A percentile compares a stretch with the other conserved stretches of the same genome.
Evolutionary conservation across 2,797 vertebrate genomes (phyloP).

Genomic region (Siniperca scherzeri): DNA sequence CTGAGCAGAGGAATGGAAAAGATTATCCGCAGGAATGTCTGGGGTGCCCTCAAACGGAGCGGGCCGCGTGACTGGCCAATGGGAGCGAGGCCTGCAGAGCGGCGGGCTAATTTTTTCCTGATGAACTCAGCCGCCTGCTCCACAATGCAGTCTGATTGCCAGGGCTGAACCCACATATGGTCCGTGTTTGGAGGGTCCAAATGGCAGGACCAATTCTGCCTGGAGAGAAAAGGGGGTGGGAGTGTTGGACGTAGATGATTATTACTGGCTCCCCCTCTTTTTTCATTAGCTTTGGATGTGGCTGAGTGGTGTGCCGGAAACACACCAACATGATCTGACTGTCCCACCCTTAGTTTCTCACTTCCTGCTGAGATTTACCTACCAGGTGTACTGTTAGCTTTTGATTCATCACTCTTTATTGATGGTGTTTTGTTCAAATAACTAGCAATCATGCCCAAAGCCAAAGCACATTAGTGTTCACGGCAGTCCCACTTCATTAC

Average conservation of each 20-base stretch:
- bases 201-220: conserved; percentile 84
- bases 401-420: conserved; percentile 64
- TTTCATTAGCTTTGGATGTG: conserved; percentile 56
- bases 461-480: conserved; percentile 66
- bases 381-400: conserved; percentile 61
- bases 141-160: conserved; percentile 88
- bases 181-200: conserved; percentile 85
- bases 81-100: conserved; percentile 80
- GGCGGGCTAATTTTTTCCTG: conserved; percentile 90
- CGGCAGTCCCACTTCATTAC: conserved; percentile 68
- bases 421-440: conserved; percentile 58
- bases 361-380: conserved; percentile 25
- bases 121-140: conserved; percentile 89
- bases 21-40: conserved; percentile 92
- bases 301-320: conserved; percentile 41
- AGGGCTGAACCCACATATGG: conserved; percentile 87
- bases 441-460: conserved; percentile 57
- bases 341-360: not conserved
- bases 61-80: conserved; percentile 85
- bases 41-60: conserved; percentile 90
- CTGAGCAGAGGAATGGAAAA: conserved; percentile 90
- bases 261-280: conserved; percentile 54
- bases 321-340: not conserved
- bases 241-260: conserved; percentile 62
- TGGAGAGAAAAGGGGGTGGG: conserved; percentile 69